These are phyloP conservation scores for Perithous albicinctus DNA, from an alignment of 2,888 invertebrate species.

Conservation along the genomic window DNA sequence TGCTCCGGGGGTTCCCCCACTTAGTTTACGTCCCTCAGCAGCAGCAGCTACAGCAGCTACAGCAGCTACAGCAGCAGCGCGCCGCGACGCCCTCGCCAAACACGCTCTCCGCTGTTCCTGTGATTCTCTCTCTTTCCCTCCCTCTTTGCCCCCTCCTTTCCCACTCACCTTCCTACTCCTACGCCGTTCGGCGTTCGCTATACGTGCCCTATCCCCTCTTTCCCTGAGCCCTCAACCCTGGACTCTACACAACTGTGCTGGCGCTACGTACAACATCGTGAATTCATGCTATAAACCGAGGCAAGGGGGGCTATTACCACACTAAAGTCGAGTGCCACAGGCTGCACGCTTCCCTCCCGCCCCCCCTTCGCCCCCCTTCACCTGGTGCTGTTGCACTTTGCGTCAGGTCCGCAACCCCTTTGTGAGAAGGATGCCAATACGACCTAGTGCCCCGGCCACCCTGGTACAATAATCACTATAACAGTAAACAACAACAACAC, in stretches of 20 bases:
- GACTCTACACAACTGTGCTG: not conserved
- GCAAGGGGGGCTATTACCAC: conserved; percentile 44
- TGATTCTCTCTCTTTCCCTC: conserved; percentile 20
- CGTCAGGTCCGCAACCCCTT: conserved; percentile 2
- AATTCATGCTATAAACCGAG: conserved; percentile 3
- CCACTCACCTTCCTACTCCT: conserved; percentile 24
- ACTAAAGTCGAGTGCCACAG: conserved; percentile 35
- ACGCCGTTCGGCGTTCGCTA: conserved; percentile 22
- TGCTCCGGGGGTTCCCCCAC: conserved; percentile 53
- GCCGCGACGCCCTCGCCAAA: conserved; percentile 72
- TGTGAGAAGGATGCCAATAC: not conserved
- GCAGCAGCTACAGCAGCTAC: too few relatives aligned
- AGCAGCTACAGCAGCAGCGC: too few relatives aligned
- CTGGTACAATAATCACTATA: not conserved
- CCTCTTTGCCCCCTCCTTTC: conserved; percentile 33
- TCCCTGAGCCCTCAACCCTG: conserved; percentile 31
- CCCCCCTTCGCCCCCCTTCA: not conserved
- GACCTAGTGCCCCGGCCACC: conserved; percentile 33
- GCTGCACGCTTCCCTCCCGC: not conserved
- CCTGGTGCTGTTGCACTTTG: conserved; percentile 22
- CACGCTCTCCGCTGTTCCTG: conserved; percentile 65
- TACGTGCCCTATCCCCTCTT: conserved; percentile 14
- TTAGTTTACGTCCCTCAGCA: conserved; percentile 53
- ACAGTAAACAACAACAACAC: not conserved
- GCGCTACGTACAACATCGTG: conserved; percentile 26